Evolutionary conservation across 2,888 invertebrate genomes (phyloP), one percentile per base, ranked within the genome.

Genomic region (Melitaea athalia): DNA sequence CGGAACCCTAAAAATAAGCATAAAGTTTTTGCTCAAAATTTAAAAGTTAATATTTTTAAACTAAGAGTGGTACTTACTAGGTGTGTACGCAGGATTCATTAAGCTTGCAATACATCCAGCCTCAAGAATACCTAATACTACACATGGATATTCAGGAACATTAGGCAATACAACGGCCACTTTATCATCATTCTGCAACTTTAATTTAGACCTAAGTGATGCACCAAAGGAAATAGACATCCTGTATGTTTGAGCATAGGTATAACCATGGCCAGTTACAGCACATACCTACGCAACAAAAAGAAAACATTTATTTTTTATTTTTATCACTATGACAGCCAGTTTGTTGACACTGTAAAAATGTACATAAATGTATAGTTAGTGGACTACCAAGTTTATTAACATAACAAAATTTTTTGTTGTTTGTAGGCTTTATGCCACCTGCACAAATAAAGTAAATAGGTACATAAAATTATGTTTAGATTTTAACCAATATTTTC

Each of bases 151-250:
- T 84, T 97, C 97, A 0, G 97, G 97, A 15, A 95, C 78, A 81
- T 97, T 97, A 1, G 96, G 96, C 72, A 96, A 79, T n/a, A 96
- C 92, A 11, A 97, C 76, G 0, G 95, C 96, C 5, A 97, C 86
- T 10, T 95, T 94, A 74, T 97, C 95, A 8, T 95, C 94, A 17
- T 93, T 91, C 61, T 89, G 85, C n/a, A 96, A 79, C 67, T 95
- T 95, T 53, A 96, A 89, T 76, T 95, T 94, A 11, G 91, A 90
- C 68, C 95, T 93, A 62, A 97, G 86, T n/a, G 94, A 93, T 0
- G 94, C 94, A 0, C 95, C 94, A 61, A 96, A 94, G 60, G 94
- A 94, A 57, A 93, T 87, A 4, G 95, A 93, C 78, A 94, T 93
- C 71, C 93, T 94, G 69, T 95, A 91, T 0, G 95, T 81, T 79